Evolutionary conservation across 1,140 invertebrate genomes (phyloP), one percentile per base, ranked within the genome.

Genomic region (Hyles vespertilio): DNA sequence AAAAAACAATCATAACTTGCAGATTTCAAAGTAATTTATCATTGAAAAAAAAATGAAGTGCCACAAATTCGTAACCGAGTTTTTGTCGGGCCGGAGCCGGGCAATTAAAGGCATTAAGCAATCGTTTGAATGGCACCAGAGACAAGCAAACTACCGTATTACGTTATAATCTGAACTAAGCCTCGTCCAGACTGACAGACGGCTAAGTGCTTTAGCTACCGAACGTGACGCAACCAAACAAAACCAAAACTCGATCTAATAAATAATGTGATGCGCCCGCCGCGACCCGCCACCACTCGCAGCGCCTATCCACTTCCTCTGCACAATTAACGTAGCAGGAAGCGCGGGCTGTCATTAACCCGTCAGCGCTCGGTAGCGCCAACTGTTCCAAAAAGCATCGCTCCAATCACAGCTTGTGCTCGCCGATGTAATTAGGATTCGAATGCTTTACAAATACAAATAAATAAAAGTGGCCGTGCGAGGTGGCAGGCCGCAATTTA

Each of bases 101-200:
- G 69, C 72, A 79, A 84, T 82, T 79, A 79, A 84, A 74, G 60
- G 62, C 70, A 70, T 86, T 86, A 77, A 75, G 81, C 77, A 79
- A 83, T 70, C 67, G 63, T 68, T 77, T 81, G 78, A 83, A 78
- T 73, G 73, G 78, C 76, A 79, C 65, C 68, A 74, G 74, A 79
- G 72, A 72, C 73, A 74, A 63, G 69, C 76, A 73, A 73, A 84
- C 84, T 85, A 87, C 84, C 74, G 84, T 87, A 77, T 85, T 87
- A 87, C 84, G 84, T 84, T 85, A 74, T 84, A 85, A 87, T 84
- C 81, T 79, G 75, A 70, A 63, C 61, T 85, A 83, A 85, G 79
- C 76, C 68, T 49, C 68, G 61, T 56, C 22, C 59, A 57, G 76
- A 83, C 74, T 84, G 83, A 83, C 81, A 86, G 78, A 55, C 69